phyloP scores from a whole-genome alignment of 2,113 vertebrate genomes.

The Odontesthes bonariensis region DNA sequence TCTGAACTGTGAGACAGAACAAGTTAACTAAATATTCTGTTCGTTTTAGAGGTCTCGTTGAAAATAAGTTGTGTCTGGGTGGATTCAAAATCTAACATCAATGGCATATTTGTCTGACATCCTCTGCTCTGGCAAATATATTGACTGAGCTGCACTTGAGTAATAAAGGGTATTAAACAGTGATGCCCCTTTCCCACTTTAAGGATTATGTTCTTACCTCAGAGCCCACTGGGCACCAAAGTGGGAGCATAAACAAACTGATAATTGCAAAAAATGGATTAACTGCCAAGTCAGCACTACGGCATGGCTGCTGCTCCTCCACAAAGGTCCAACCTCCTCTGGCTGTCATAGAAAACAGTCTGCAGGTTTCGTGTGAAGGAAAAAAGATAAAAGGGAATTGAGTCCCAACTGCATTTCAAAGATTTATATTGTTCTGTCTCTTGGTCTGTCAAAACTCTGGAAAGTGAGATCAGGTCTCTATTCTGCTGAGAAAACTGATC shows the following conservation, averaged over 20 bases:
- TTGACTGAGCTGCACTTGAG: constrained; percentile 60
- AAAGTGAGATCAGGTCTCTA: constrained; percentile 61
- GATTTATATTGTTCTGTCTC: constrained; percentile 71
- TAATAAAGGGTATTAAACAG: constrained; percentile 69
- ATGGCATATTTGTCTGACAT: constrained; percentile 45
- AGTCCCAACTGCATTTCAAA: constrained; percentile 68
- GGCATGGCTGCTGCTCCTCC: constrained; percentile 34
- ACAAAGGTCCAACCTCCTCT: constrained; percentile 58
- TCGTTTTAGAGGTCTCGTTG: constrained; percentile 10
- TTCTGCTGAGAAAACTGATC: constrained; percentile 59
- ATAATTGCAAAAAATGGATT: constrained; percentile 73
- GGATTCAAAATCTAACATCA: constrained; percentile 31
- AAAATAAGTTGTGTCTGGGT: constrained; percentile 3
- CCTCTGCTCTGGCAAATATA: constrained; percentile 55
- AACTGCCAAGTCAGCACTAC: constrained; percentile 66
- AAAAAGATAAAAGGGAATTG: constrained; percentile 71
- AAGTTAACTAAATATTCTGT: neutral
- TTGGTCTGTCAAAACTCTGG: constrained; percentile 63
- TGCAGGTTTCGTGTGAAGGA: constrained; percentile 60
- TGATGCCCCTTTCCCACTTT: constrained; percentile 65
- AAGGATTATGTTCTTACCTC: constrained; percentile 77
- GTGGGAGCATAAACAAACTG: constrained; percentile 70
- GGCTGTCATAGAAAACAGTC: constrained; percentile 59
- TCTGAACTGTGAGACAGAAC: neutral
- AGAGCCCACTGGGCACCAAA: constrained; percentile 57